phyloP scores from a whole-genome alignment of 2,888 invertebrate genomes.

The Stenodera caucasica region DNA sequence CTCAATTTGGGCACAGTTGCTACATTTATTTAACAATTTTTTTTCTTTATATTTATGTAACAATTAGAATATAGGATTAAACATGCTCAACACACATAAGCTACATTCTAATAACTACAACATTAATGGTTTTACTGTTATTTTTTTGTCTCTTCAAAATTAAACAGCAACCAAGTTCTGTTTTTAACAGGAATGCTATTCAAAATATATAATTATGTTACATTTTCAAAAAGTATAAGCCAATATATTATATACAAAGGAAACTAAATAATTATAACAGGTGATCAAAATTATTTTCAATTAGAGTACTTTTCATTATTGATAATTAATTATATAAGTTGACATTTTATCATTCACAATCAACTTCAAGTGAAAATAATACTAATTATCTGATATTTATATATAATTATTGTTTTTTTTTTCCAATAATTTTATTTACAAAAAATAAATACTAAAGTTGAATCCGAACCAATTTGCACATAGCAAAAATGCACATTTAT shows the following conservation, averaged over 20 bases:
- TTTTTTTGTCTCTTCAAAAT: constrained; percentile 1
- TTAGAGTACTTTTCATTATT: background rate
- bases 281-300: background rate
- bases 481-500: constrained; percentile 33
- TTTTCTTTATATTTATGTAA: constrained; percentile 46
- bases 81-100: constrained; percentile 56
- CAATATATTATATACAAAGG: background rate
- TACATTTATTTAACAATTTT: constrained; percentile 58
- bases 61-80: constrained; percentile 55
- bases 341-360: background rate
- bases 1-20: constrained; percentile 49
- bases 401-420: background rate
- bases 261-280: background rate
- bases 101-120: constrained; percentile 49
- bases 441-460: constrained; percentile 22
- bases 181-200: constrained; percentile 28
- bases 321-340: background rate
- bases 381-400: background rate
- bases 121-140: constrained; percentile 35
- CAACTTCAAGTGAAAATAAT: background rate
- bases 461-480: constrained; percentile 29
- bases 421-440: background rate
- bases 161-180: constrained; percentile 16
- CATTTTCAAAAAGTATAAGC: constrained; percentile 26
- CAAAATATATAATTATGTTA: constrained; percentile 36